Evolutionary conservation across 2,113 vertebrate species (phyloP).

Genomic region (Seriola aureovittata): DNA sequence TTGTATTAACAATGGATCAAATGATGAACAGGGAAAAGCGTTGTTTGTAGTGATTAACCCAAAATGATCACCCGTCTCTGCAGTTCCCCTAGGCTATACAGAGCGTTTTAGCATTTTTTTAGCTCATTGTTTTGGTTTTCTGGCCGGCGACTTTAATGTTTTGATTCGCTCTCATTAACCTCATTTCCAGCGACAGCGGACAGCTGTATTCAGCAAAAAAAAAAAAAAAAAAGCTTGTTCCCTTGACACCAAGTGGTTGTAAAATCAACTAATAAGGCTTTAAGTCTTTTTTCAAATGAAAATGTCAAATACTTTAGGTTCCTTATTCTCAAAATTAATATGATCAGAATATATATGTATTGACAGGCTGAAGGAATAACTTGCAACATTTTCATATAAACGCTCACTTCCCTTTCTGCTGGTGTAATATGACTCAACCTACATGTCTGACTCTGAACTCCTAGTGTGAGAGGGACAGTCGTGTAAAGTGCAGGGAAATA

Average conservation of each 20-base stretch:
- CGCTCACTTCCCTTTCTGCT: neutral
- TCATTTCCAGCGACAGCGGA: too few species aligned
- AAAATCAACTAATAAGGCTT: too few species aligned
- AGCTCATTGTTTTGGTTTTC: neutral
- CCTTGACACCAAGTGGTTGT: neutral
- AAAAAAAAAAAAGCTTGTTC: too few species aligned
- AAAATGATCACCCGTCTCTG: neutral
- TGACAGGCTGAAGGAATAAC: conserved; percentile 13
- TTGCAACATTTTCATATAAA: conserved; percentile 6
- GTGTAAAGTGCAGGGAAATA: neutral
- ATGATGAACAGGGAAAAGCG: neutral
- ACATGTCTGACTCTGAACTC: neutral
- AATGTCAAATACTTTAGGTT: neutral
- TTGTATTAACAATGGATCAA: neutral
- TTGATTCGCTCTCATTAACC: neutral
- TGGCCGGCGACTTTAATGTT: too few species aligned
- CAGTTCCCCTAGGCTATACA: neutral
- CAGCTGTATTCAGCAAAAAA: too few species aligned
- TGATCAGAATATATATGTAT: neutral
- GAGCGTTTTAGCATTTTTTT: neutral
- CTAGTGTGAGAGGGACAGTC: conserved; percentile 12
- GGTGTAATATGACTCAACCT: conserved; percentile 11
- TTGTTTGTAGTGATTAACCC: neutral
- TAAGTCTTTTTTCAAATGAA: too few species aligned
- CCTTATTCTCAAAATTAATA: neutral